Evolutionary conservation across 2,113 vertebrate species (phyloP).

Genomic region (Nipponia nippon): DNA sequence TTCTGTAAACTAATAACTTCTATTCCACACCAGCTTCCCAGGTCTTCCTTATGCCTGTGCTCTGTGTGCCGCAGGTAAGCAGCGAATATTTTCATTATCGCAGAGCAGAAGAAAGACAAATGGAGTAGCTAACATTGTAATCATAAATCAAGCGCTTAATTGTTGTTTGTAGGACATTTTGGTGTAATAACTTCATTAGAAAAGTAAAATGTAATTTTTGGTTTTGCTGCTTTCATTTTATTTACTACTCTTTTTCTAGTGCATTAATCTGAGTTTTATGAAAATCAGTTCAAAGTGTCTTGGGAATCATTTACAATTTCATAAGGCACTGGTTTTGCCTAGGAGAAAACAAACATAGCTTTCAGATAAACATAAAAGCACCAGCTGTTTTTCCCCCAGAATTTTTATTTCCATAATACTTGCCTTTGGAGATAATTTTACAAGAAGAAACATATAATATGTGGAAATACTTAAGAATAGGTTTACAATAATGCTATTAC

Average conservation of each 20-base stretch:
- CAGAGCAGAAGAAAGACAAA: not conserved
- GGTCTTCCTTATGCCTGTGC: not conserved
- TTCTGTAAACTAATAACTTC: not conserved
- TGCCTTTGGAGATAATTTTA: constrained; percentile 48
- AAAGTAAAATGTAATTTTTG: not conserved
- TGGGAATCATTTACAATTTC: constrained; percentile 54
- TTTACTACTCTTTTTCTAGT: not conserved
- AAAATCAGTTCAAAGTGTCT: not conserved
- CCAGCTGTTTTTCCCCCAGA: constrained; percentile 36
- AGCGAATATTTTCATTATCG: not conserved
- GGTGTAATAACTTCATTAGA: constrained; percentile 7
- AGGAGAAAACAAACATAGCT: constrained; percentile 53
- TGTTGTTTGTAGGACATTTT: not conserved
- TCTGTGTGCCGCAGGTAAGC: not conserved
- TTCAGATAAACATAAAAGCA: constrained; percentile 52
- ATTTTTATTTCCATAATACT: constrained; percentile 44
- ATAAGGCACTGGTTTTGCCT: constrained; percentile 12
- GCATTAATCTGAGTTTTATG: not conserved
- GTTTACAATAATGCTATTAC: constrained; percentile 3
- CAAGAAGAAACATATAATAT: constrained; percentile 11
- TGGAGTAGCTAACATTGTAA: not conserved
- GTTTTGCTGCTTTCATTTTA: not conserved
- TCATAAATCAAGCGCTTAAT: not conserved
- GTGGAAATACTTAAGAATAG: constrained; percentile 52
- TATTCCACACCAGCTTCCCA: not conserved